phyloP scores from a whole-genome alignment of 1,140 invertebrate genomes.

The Euwallacea fornicatus region DNA sequence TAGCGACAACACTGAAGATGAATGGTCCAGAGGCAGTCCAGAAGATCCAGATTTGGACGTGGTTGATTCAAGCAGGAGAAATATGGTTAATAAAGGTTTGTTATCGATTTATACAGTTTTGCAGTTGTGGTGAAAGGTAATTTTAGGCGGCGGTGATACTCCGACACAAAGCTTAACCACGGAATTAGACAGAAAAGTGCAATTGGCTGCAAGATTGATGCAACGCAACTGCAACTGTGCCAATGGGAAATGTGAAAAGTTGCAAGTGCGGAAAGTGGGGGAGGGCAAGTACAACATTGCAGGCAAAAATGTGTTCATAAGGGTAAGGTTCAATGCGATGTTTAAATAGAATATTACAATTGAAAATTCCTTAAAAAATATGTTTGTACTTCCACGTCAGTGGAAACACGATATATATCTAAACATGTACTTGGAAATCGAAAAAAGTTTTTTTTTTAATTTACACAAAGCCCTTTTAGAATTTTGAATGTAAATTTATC shows the following conservation, averaged over 20 bases:
- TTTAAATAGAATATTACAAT: background rate
- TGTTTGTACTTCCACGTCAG: no score
- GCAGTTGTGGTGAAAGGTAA: background rate
- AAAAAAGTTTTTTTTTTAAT: no score
- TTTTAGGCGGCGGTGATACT: constrained; percentile 52
- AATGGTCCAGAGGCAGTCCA: constrained; percentile 67
- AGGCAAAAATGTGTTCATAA: constrained; percentile 77
- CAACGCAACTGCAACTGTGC: constrained; percentile 70
- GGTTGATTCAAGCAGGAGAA: constrained; percentile 34
- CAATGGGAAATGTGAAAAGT: constrained; percentile 68
- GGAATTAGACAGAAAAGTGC: constrained; percentile 70
- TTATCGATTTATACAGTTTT: background rate
- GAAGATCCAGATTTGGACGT: constrained; percentile 59
- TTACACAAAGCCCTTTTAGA: no score
- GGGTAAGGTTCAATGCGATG: constrained; percentile 56
- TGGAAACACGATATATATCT: no score
- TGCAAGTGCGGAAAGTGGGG: constrained; percentile 76
- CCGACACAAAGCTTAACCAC: constrained; percentile 51
- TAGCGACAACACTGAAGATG: constrained; percentile 66
- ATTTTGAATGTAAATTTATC: no score
- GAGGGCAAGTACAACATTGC: constrained; percentile 81
- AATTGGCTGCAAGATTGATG: constrained; percentile 67
- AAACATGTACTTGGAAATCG: no score
- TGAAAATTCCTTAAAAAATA: no score
- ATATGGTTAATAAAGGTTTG: constrained; percentile 26